A percentile compares a stretch with the other conserved stretches of the same genome.
Evolutionary conservation across 2,797 vertebrate genomes (phyloP).

Genomic region (Melanotaenia nigrans): DNA sequence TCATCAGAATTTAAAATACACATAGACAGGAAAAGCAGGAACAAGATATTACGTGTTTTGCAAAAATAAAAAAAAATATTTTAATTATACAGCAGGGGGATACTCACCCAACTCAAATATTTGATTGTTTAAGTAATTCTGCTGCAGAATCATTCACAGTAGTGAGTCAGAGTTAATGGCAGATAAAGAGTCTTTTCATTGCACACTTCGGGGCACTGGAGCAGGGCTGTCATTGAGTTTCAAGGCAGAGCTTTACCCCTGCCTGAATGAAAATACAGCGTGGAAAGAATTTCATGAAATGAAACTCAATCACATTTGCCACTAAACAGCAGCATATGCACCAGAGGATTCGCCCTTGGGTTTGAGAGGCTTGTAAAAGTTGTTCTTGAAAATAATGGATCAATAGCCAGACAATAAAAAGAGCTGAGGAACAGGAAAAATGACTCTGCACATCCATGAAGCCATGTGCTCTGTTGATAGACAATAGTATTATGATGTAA

Average conservation of each 20-base stretch:
- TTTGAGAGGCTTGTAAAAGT: constrained; percentile 57
- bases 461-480: constrained; percentile 12
- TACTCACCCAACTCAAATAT: constrained; percentile 36
- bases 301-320: constrained; percentile 83
- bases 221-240: constrained; percentile 44
- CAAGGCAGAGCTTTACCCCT: constrained; percentile 58
- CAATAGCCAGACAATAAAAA: constrained; percentile 31
- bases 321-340: constrained; percentile 79
- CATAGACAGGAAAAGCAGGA: background rate
- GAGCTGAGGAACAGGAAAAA: constrained; percentile 1
- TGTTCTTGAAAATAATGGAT: constrained; percentile 21
- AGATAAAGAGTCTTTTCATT: constrained; percentile 79
- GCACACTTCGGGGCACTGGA: constrained; percentile 38
- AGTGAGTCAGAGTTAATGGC: constrained; percentile 56
- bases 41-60: background rate
- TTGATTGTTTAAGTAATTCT: constrained; percentile 63
- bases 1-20: constrained; percentile 37
- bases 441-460: constrained; percentile 13
- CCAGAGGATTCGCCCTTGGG: constrained; percentile 62
- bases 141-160: constrained; percentile 61
- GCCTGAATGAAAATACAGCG: constrained; percentile 71
- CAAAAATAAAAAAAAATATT: constrained; percentile 15
- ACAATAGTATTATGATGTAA: constrained; percentile 19
- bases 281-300: constrained; percentile 83
- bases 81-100: constrained; percentile 38